Evolutionary conservation across 2,797 vertebrate genomes (phyloP), one percentile per base, ranked within the genome.

Genomic region (Ciconia nigra): DNA sequence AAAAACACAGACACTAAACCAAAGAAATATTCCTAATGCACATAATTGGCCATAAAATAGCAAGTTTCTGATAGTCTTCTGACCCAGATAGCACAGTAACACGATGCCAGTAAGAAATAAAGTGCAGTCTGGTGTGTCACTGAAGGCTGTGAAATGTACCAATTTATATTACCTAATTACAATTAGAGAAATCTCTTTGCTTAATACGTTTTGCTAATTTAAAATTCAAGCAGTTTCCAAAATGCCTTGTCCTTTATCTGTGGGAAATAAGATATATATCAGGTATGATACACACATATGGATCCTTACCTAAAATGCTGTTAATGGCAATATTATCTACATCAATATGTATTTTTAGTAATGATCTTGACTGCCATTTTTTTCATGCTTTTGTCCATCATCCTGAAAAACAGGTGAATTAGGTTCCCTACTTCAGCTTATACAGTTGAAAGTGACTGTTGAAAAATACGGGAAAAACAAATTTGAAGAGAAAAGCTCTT

Each of bases 181-280:
- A 95, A 83, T 93, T 92, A 94, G 74, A 93, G 81, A 96, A 93
- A 93, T 83, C 28, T 89, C 54, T 92, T 76, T 89, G n/a, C 21
- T 66, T 92, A 86, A 72, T 91, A 85, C 4, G 1, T 89, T 94
- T 93, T 89, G 25, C 44, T 88, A 46, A 86, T 83, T 87, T 94
- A 82, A 84, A 88, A 89, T 91, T 91, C n/a, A 47, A 72, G 46
- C 62, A 12, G 18, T 94, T 95, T 87, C 85, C 59, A 82, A 57
- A 93, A 84, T 85, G 57, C 47, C 19, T 81, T 65, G 14, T 86
- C 12, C 28, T 83, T 87, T 89, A 55, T 59, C 59, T 74, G 0
- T 76, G 26, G 65, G n/a, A 79, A 87, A n/a, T 28, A 67, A 61
- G 25, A 18, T 51, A 12, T 7, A 3, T 65, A 22, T 57, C 46